These are phyloP conservation scores for Pinctada fucata DNA, from an alignment of 2,888 invertebrate species.

Conservation along the genomic window DNA sequence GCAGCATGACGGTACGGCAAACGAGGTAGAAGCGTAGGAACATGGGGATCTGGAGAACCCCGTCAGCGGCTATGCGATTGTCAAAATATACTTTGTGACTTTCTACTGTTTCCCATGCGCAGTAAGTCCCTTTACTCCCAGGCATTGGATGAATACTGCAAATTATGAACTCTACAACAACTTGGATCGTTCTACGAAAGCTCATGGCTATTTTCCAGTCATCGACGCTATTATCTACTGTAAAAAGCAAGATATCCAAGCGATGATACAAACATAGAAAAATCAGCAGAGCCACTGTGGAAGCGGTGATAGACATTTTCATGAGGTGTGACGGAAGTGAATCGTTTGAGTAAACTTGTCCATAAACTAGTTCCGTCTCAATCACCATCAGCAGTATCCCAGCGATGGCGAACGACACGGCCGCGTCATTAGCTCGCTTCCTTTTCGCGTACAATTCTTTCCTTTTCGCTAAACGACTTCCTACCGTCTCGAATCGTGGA, in stretches of 20 bases:
- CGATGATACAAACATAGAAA: constrained; percentile 73
- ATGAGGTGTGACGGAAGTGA: constrained; percentile 63
- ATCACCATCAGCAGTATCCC: constrained; percentile 74
- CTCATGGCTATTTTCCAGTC: constrained; percentile 74
- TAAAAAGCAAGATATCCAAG: constrained; percentile 71
- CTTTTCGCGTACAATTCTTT: constrained; percentile 71
- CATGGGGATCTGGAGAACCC: constrained; percentile 74
- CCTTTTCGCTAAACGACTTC: constrained; percentile 71
- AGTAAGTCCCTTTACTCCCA: constrained; percentile 56
- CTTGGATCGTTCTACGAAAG: constrained; percentile 75
- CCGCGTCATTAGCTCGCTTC: constrained; percentile 68
- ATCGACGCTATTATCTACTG: constrained; percentile 74
- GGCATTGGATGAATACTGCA: constrained; percentile 75
- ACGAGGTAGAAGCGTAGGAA: constrained; percentile 72
- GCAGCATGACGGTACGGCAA: constrained; percentile 73
- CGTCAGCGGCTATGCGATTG: constrained; percentile 69
- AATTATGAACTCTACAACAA: constrained; percentile 85
- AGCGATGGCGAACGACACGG: constrained; percentile 67
- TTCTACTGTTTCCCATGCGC: constrained; percentile 63
- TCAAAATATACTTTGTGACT: constrained; percentile 46
- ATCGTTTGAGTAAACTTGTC: constrained; percentile 52
- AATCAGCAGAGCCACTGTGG: constrained; percentile 70
- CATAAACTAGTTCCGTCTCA: constrained; percentile 71
- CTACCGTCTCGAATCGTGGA: constrained; percentile 71
- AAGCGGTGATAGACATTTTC: constrained; percentile 70